Conservation (phyloP, 2,797 vertebrate species). For the Sarcophilus harrisii region DNA sequence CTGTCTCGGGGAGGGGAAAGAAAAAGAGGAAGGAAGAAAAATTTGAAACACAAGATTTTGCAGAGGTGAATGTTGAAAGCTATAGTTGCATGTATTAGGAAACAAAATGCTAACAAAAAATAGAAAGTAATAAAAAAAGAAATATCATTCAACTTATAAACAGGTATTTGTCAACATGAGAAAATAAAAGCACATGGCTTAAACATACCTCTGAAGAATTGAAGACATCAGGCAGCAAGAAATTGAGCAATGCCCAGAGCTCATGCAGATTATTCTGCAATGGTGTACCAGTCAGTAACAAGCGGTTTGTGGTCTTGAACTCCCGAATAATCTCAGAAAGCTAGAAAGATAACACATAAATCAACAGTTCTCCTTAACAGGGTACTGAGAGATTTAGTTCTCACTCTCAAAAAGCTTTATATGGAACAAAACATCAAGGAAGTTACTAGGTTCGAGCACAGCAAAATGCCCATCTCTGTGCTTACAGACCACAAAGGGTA, state of each 20-base stretch:
- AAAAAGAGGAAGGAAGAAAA: too few relatives aligned
- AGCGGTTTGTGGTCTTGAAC: slow-evolving; percentile 93
- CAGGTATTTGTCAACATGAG: slow-evolving; percentile 19
- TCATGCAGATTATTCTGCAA: slow-evolving; percentile 94
- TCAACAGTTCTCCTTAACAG: slow-evolving; percentile 41
- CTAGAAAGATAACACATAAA: slow-evolving; percentile 80
- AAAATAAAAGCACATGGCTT: slow-evolving; percentile 20
- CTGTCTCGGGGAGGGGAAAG: too few relatives aligned
- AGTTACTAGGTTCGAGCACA: slow-evolving; percentile 5
- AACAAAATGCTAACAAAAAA: too few relatives aligned
- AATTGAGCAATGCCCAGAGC: slow-evolving; percentile 93
- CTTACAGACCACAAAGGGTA: slow-evolving; percentile 33
- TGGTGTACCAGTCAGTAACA: slow-evolving; percentile 92
- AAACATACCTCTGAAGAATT: slow-evolving; percentile 92
- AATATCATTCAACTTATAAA: slow-evolving; percentile 40
- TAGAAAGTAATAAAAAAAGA: too few relatives aligned
- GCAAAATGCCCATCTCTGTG: slow-evolving; percentile 39
- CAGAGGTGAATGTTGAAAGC: too few relatives aligned
- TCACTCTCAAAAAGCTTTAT: slow-evolving; percentile 25
- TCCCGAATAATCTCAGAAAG: slow-evolving; percentile 93
- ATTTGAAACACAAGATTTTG: too few relatives aligned
- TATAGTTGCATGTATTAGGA: too few relatives aligned
- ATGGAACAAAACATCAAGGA: slow-evolving; percentile 23
- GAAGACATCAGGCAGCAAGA: slow-evolving; percentile 93
- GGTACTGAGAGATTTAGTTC: slow-evolving; percentile 36